phyloP scores from a whole-genome alignment of 1,140 invertebrate genomes.

The Theocolax elegans region DNA sequence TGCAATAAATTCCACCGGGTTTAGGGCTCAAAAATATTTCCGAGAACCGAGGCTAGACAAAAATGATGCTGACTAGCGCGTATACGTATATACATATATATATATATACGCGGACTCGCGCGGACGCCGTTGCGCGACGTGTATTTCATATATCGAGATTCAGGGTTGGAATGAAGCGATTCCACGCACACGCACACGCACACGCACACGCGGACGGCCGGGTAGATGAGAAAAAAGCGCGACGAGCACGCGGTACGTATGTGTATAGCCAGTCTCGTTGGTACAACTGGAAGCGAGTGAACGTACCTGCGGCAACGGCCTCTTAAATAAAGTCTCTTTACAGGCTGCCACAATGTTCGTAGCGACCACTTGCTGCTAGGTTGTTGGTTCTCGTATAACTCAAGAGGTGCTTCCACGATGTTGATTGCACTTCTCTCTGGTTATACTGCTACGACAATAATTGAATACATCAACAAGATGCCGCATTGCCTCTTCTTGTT shows the following conservation, averaged over 20 bases:
- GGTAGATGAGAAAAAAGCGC: conserved; percentile 5
- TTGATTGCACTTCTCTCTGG: conserved; percentile 48
- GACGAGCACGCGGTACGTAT: neutral
- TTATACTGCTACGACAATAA: conserved; percentile 46
- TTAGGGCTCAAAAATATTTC: conserved; percentile 32
- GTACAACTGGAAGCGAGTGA: neutral
- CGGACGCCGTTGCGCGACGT: too few relatives aligned
- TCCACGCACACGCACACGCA: neutral
- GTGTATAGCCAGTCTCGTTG: too few relatives aligned
- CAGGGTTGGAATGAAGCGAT: conserved; percentile 31
- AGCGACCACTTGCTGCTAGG: conserved; percentile 48
- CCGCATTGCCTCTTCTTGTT: conserved; percentile 28
- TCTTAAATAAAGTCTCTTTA: conserved; percentile 52
- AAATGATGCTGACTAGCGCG: too few relatives aligned
- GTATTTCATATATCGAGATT: too few relatives aligned
- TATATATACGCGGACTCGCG: too few relatives aligned
- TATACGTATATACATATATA: neutral
- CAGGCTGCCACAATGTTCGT: conserved; percentile 48
- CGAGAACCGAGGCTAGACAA: conserved; percentile 9
- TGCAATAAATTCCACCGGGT: conserved; percentile 44
- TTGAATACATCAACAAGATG: conserved; percentile 47
- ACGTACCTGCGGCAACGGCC: conserved; percentile 37
- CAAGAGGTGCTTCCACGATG: conserved; percentile 52
- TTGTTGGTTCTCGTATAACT: conserved; percentile 51
- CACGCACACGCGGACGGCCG: neutral